These are phyloP conservation scores for Trichomycterus rosablanca DNA, from an alignment of 2,113 vertebrate species.

Conservation along the genomic window DNA sequence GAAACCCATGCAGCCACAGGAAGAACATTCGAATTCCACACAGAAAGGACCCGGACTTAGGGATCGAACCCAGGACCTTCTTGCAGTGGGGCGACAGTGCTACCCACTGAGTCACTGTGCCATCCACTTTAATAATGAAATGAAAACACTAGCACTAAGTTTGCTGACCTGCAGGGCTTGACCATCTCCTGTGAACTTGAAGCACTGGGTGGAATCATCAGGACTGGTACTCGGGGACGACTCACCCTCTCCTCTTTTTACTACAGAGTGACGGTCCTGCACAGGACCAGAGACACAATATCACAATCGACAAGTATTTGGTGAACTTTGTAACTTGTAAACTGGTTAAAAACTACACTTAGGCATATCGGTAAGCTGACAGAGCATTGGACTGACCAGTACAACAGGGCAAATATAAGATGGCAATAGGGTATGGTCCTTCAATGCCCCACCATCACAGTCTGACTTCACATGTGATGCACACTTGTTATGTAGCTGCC, in stretches of 20 bases:
- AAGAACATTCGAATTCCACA: too few relatives aligned
- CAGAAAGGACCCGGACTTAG: too few relatives aligned
- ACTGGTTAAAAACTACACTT: constrained; percentile 5
- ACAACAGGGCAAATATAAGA: constrained; percentile 92
- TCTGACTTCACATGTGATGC: constrained; percentile 89
- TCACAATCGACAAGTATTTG: background rate
- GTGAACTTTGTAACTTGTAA: background rate
- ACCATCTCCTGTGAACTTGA: constrained; percentile 77
- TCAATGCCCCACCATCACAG: constrained; percentile 89
- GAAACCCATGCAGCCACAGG: too few relatives aligned
- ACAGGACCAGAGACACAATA: background rate
- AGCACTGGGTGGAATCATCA: constrained; percentile 69
- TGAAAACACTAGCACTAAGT: too few relatives aligned
- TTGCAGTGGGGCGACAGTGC: too few relatives aligned
- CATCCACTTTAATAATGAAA: too few relatives aligned
- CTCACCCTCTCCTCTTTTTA: constrained; percentile 69
- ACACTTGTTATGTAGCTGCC: constrained; percentile 95
- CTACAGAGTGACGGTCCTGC: constrained; percentile 66
- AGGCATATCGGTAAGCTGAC: background rate
- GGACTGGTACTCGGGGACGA: constrained; percentile 75
- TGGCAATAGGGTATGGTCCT: constrained; percentile 90
- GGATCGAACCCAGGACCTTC: too few relatives aligned
- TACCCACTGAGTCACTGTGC: too few relatives aligned
- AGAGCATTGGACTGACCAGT: constrained; percentile 71
- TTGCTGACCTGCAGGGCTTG: constrained; percentile 75